Base-by-base conservation (phyloP, 2,113 vertebrate genomes). In the Trogon melanurus region DNA sequence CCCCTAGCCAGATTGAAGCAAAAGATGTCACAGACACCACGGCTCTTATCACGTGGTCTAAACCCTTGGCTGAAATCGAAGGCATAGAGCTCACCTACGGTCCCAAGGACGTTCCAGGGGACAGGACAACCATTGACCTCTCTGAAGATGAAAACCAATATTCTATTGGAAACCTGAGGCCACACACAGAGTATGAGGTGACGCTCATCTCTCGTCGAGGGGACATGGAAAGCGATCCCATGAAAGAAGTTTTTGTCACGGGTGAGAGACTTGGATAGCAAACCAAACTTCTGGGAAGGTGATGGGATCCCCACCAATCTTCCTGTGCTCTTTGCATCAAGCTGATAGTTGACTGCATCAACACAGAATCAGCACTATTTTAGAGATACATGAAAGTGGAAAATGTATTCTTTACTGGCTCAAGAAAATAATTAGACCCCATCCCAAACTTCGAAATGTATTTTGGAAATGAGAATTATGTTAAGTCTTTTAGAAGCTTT, bases 21-120 rank as follows among this genome's bases (percentile, higher is more conserved):
- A 99, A 97, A n/a, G 99, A 99, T 2, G 97, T 99, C 85, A 99
- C 99, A 0, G 99, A 99, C 97, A 98, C 98, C 56, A 99, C 99
- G 0, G 99, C 99, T 0, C 98, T 99, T 41, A 97, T 99, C 95
- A 99, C 99, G 0, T 99, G 99, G 99, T 98, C 98, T 95, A 99
- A 99, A 83, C 99, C 99, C 8, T 94, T 99, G 84, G 99, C 99
- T 30, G 97, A 98, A 65, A 98, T 99, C 3, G 99, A 99, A 1
- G 95, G 98, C 9, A 82, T 99, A 6, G 99, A 98, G 32, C 91
- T 99, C 71, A 98, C 98, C 4, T 99, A 98, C 0, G 98, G 99
- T 32, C 98, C 98, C 62, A 98, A 98, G 93, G 97, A 97, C 0
- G 84, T 96, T 58, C 98, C 98, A 0, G 97, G 97, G 2, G 98